Evolutionary conservation across 1,140 invertebrate species (phyloP).

Genomic region (Zaprionus lachaisei): DNA sequence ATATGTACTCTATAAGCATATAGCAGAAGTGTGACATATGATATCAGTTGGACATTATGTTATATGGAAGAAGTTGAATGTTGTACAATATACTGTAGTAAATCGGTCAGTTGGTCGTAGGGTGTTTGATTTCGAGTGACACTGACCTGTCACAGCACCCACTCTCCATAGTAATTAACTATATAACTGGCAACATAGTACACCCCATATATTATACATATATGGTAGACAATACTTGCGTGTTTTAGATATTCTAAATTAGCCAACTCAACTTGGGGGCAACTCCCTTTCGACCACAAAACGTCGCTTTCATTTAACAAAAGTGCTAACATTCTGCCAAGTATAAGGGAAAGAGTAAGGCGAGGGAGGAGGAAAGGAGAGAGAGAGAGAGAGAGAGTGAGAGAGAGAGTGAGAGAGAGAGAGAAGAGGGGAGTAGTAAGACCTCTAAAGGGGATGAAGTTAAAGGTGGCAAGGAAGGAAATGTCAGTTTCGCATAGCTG

Average conservation of each 20-base stretch:
- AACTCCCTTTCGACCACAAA: slow-evolving; percentile 1
- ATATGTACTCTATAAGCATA: slow-evolving; percentile 8
- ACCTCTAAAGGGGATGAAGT: neutral
- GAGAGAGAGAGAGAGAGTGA: too few species aligned
- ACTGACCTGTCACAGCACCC: slow-evolving; percentile 51
- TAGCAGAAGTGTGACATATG: neutral
- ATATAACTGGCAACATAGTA: neutral
- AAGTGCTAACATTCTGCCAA: slow-evolving; percentile 43
- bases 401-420: neutral
- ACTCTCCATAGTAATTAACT: neutral
- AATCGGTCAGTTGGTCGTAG: slow-evolving; percentile 64
- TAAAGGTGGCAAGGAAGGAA: slow-evolving; percentile 20
- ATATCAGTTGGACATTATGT: neutral
- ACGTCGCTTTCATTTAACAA: slow-evolving; percentile 58
- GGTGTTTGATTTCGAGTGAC: slow-evolving; percentile 49
- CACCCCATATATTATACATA: neutral
- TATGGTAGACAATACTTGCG: slow-evolving; percentile 21
- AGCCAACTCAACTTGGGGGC: slow-evolving; percentile 11
- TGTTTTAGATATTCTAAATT: slow-evolving; percentile 48
- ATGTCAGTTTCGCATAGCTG: slow-evolving; percentile 39
- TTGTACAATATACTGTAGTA: neutral
- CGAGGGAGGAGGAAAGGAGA: neutral
- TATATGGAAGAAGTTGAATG: slow-evolving; percentile 7
- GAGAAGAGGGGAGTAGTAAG: neutral
- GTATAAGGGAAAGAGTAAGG: neutral